These are phyloP conservation scores for Stictonetta naevosa DNA, from an alignment of 2,113 vertebrate species.

Conservation along the genomic window DNA sequence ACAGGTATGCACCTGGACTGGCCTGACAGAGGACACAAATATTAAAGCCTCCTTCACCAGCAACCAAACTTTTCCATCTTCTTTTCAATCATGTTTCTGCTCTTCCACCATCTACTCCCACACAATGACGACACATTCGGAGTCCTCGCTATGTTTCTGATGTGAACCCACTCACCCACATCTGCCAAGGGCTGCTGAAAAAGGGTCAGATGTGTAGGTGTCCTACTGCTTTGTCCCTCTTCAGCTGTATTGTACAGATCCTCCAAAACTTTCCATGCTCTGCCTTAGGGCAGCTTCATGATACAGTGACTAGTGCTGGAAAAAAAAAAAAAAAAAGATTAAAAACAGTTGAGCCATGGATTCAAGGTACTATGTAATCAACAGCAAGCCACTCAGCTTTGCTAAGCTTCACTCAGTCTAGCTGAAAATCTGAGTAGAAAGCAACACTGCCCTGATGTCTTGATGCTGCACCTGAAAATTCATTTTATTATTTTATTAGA, in stretches of 20 bases:
- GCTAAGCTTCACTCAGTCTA: not conserved
- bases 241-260: not conserved
- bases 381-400: not conserved
- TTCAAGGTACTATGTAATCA: not conserved
- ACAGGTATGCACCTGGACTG: not conserved
- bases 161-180: not conserved
- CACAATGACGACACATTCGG: not conserved
- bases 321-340: not conserved
- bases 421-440: not conserved
- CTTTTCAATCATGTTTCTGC: not conserved
- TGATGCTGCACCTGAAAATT: not conserved
- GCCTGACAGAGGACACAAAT: not conserved
- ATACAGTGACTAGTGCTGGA: accelerated
- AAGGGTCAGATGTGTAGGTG: not conserved
- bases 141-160: not conserved
- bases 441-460: not conserved
- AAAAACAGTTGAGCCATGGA: not conserved
- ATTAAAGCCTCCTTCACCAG: not conserved
- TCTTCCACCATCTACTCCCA: not conserved
- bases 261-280: not conserved
- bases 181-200: not conserved
- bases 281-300: not conserved
- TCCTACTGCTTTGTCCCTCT: not conserved
- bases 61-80: not conserved
- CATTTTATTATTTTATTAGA: not conserved